Evolutionary conservation across 1,140 invertebrate species (phyloP).

Genomic region (Papilio polytes): DNA sequence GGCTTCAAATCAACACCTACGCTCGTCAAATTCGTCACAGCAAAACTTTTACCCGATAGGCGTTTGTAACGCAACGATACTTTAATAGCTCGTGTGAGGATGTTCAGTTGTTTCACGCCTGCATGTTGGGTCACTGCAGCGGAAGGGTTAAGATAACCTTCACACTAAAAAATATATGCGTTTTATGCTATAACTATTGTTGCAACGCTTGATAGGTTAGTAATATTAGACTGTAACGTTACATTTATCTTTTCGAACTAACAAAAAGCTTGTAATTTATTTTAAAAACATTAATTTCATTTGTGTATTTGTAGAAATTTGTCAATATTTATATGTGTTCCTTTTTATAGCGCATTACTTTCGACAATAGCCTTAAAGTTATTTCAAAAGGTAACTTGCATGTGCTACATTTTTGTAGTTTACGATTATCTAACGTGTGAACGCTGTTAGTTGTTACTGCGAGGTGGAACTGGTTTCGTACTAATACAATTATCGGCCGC

Average conservation of each 20-base stretch:
- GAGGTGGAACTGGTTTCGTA: constrained; percentile 49
- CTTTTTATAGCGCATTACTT: too few species aligned
- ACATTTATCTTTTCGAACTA: too few species aligned
- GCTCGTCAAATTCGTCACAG: constrained; percentile 12
- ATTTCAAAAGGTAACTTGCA: neutral
- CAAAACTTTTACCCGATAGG: neutral
- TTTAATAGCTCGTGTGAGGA: neutral
- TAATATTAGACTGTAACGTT: too few species aligned
- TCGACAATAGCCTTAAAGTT: too few species aligned
- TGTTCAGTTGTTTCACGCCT: neutral
- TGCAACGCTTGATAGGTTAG: too few species aligned
- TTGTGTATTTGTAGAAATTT: too few species aligned
- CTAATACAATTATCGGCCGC: constrained; percentile 59
- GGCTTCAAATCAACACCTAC: constrained; percentile 12
- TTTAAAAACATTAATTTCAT: too few species aligned
- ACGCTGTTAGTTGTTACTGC: neutral
- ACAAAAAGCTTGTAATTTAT: too few species aligned
- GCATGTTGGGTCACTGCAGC: neutral
- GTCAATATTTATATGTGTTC: too few species aligned
- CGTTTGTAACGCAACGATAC: constrained; percentile 7
- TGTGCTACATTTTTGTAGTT: neutral
- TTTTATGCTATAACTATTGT: neutral
- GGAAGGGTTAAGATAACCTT: neutral
- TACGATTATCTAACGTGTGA: constrained; percentile 18
- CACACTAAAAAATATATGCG: neutral